These are phyloP conservation scores for Nibea coibor DNA, from an alignment of 2,113 vertebrate species.

Conservation along the genomic window DNA sequence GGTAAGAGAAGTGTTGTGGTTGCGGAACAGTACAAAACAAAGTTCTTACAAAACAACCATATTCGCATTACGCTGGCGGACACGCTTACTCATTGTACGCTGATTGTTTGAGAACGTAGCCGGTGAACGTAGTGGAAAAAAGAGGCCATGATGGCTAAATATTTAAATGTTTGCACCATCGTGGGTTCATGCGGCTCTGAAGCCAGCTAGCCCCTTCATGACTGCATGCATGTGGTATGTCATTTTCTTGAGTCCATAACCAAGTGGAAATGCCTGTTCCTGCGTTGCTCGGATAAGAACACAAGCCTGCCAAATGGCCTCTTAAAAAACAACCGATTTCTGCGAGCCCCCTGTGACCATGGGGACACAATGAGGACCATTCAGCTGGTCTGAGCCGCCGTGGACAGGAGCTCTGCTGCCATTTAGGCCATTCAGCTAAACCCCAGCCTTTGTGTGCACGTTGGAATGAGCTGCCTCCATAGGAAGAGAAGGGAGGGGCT, in stretches of 20 bases:
- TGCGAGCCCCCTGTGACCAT: slow-evolving; percentile 77
- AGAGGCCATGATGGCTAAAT: too few relatives aligned
- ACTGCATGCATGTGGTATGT: slow-evolving; percentile 34
- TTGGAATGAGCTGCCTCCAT: slow-evolving; percentile 72
- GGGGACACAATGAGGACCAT: slow-evolving; percentile 83
- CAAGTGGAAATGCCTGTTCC: slow-evolving; percentile 76
- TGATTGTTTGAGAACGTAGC: not conserved
- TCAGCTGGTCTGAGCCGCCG: slow-evolving; percentile 73
- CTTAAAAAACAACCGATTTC: slow-evolving; percentile 79
- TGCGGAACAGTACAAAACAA: not conserved
- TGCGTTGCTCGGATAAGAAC: slow-evolving; percentile 76
- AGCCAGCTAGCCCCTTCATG: not conserved
- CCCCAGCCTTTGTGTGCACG: slow-evolving; percentile 72
- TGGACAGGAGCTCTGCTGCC: slow-evolving; percentile 77
- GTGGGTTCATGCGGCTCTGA: not conserved
- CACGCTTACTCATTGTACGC: not conserved
- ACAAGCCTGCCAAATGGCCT: slow-evolving; percentile 75
- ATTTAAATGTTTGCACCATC: not conserved
- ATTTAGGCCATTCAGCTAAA: slow-evolving; percentile 80
- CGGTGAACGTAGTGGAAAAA: not conserved
- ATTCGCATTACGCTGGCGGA: not conserved
- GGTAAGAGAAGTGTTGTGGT: not conserved
- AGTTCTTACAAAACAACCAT: not conserved
- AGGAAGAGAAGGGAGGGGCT: slow-evolving; percentile 56
- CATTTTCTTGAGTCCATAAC: slow-evolving; percentile 41